phyloP scores from a whole-genome alignment of 2,113 vertebrate genomes.

The Gambusia affinis region DNA sequence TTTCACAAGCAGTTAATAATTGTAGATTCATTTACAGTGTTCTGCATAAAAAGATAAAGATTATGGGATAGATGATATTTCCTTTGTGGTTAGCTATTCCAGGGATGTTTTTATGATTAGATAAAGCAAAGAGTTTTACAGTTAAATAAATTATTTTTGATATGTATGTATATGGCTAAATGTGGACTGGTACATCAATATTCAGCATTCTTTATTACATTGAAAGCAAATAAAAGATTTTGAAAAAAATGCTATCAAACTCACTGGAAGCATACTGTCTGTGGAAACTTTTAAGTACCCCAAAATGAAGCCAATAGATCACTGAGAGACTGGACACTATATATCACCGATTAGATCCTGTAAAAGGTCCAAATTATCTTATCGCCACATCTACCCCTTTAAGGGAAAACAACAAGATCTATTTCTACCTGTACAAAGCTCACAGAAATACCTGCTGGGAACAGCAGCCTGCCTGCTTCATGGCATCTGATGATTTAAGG shows the following conservation, averaged over 20 bases:
- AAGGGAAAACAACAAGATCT: constrained; percentile 18
- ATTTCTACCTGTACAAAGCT: constrained; percentile 3
- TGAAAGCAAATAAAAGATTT: neutral
- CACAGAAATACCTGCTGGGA: neutral
- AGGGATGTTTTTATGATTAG: too few species aligned
- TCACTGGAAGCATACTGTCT: neutral
- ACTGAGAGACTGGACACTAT: neutral
- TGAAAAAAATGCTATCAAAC: neutral
- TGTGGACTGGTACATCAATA: neutral
- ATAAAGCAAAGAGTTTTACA: too few species aligned
- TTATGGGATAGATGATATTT: too few species aligned
- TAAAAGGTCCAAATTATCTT: constrained; percentile 1
- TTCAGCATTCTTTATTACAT: neutral
- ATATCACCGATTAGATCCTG: neutral
- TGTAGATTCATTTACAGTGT: too few species aligned
- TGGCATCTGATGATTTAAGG: constrained; percentile 19
- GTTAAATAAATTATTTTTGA: neutral
- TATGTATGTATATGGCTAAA: neutral
- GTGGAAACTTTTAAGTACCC: neutral
- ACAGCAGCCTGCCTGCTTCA: constrained; percentile 10
- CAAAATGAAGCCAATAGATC: neutral
- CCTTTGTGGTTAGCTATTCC: too few species aligned
- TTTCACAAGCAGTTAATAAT: too few species aligned
- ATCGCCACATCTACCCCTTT: neutral
- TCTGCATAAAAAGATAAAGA: too few species aligned